A percentile compares a stretch with the other conserved stretches of the same genome.
Evolutionary conservation across 2,113 vertebrate species (phyloP).

Genomic region (Salvelinus namaycush): DNA sequence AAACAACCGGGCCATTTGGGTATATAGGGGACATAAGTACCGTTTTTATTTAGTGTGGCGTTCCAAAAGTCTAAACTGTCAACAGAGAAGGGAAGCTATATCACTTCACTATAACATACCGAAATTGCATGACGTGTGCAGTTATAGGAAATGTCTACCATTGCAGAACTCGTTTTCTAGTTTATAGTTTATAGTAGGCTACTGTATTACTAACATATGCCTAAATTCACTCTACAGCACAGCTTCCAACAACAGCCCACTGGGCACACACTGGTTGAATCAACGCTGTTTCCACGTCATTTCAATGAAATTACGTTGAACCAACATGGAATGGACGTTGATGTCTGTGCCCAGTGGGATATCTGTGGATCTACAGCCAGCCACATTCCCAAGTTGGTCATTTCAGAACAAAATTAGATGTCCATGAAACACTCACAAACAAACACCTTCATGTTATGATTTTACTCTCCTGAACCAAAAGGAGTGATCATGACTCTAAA

Average conservation of each 20-base stretch:
- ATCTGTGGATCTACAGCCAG: not conserved
- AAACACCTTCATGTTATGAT: not conserved
- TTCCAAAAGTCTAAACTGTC: slow-evolving; percentile 46
- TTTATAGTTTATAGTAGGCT: not conserved
- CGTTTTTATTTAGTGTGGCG: slow-evolving; percentile 62
- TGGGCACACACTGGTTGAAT: no score
- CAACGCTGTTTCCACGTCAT: no score
- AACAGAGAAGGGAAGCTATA: slow-evolving; percentile 17
- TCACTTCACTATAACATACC: slow-evolving; percentile 25
- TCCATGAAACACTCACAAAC: slow-evolving; percentile 2
- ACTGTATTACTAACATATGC: not conserved
- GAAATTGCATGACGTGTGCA: slow-evolving; percentile 9
- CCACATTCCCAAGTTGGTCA: no score
- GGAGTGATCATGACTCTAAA: not conserved
- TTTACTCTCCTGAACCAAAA: slow-evolving; percentile 1
- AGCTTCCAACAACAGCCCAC: not conserved
- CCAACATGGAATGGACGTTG: no score
- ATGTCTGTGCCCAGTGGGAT: no score
- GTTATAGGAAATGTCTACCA: slow-evolving; percentile 5
- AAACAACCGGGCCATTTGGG: slow-evolving; percentile 72
- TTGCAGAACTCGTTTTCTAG: not conserved
- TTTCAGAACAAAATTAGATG: not conserved
- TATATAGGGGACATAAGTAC: slow-evolving; percentile 51
- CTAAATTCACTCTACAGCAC: no score
- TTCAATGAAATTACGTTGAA: no score